Conservation (phyloP, 2,113 vertebrate species). For the Lepus timidus region DNA sequence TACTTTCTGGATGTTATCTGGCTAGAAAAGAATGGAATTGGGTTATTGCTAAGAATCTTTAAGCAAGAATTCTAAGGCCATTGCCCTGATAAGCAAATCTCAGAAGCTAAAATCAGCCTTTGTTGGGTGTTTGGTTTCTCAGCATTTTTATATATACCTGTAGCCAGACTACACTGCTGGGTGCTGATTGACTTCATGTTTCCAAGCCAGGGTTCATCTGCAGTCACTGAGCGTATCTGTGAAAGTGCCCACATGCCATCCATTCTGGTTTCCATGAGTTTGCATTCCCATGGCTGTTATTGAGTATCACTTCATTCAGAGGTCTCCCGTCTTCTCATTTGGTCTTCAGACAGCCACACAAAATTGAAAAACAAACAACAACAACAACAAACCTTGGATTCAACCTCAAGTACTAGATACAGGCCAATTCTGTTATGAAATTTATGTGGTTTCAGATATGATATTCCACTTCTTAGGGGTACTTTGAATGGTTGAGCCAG, state of each 20-base stretch:
- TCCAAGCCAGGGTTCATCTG: conserved; percentile 21
- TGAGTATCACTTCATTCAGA: conserved; percentile 55
- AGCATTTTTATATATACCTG: conserved; percentile 67
- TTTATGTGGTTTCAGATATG: not conserved
- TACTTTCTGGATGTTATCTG: conserved; percentile 79
- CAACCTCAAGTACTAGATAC: not conserved
- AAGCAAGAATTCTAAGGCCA: conserved; percentile 74
- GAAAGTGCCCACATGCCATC: not conserved
- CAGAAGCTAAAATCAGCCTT: conserved; percentile 73
- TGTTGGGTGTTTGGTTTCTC: conserved; percentile 54
- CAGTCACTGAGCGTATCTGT: not conserved
- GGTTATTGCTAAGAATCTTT: conserved; percentile 71
- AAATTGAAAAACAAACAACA: not conserved
- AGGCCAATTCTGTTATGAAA: not conserved
- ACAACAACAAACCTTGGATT: too few species aligned
- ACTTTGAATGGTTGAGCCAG: not conserved
- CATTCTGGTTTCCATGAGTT: not conserved
- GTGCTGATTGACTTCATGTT: conserved; percentile 75
- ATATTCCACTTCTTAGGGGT: not conserved
- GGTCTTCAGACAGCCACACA: not conserved
- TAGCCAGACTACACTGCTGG: conserved; percentile 54
- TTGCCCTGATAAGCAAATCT: conserved; percentile 73
- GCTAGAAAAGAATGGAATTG: conserved; percentile 74
- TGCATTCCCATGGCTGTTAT: not conserved
- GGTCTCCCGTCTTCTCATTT: conserved; percentile 55